Base-by-base conservation (phyloP, 2,113 vertebrate genomes). In the Oncorhynchus keta region DNA sequence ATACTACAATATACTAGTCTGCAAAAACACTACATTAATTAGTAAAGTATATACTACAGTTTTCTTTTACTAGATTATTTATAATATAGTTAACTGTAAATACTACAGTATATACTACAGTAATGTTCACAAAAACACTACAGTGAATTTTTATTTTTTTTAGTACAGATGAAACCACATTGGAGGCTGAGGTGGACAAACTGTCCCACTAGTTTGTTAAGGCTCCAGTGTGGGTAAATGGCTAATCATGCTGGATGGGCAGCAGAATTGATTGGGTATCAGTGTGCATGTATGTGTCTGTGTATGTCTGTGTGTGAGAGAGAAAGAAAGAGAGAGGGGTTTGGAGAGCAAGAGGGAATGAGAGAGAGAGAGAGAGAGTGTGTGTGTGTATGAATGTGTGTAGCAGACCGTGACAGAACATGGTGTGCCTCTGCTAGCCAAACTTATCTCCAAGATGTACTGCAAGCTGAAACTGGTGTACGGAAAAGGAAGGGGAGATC, bases 331-430 rank as follows among this genome's bases (percentile, higher is more conserved):
- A 51, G 49, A 51, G 49, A 51, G 11, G 3, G 49, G 7, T 39
- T 39, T 39, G 49, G 49, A 51, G 49, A 16, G 49, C 12, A 11
- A 14, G 49, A 13, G 49, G 3, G 14, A 28, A 26, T 0, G 24
- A 28, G 8, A 26, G 3, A 28, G 69, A 26, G 3, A 28, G 69
- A 5, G 8, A 28, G 64, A 0, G 24, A 28, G 66, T 26, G 66
- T 39, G 20, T 39, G 66, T 59, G 66, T 35, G 20, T 39, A 28
- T 59, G 62, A 28, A 62, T 68, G 73, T 77, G 69, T 78, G 35
- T 67, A 79, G 32, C 71, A 64, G 62, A 79, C 32, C 49, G 12
- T 78, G 72, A 79, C 68, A 69, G 66, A 79, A 55, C 28, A 12
- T 65, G 57, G 51, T 16, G 22, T 75, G 73, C 30, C 66, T 72